Conservation (phyloP, 2,888 invertebrate species). For the Cynaeus angustus region DNA sequence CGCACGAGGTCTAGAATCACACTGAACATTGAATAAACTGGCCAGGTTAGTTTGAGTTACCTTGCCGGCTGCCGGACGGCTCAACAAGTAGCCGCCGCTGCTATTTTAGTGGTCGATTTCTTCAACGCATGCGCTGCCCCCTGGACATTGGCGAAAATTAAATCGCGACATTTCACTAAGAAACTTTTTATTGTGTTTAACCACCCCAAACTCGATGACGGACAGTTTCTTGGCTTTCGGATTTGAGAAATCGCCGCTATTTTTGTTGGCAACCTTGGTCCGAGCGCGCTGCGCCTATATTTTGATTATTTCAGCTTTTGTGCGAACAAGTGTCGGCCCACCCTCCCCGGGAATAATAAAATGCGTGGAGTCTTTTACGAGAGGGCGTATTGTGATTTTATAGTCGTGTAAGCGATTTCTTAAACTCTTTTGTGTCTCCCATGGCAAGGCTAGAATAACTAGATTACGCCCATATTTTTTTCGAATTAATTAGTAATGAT, state of each 20-base stretch:
- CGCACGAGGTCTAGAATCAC: slow-evolving; percentile 66
- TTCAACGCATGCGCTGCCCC: slow-evolving; percentile 66
- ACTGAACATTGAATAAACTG: slow-evolving; percentile 64
- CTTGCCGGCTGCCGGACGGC: slow-evolving; percentile 66
- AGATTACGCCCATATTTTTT: slow-evolving; percentile 11
- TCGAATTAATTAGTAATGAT: slow-evolving; percentile 16
- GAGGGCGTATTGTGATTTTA: slow-evolving; percentile 12
- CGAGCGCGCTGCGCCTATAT: slow-evolving; percentile 1
- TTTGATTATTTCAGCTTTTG: slow-evolving; percentile 10
- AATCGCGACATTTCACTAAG: slow-evolving; percentile 26
- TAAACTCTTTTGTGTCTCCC: slow-evolving; percentile 1
- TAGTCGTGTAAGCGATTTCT: neutral
- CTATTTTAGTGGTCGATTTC: slow-evolving; percentile 64
- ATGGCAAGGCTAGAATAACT: slow-evolving; percentile 2
- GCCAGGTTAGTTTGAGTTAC: slow-evolving; percentile 62
- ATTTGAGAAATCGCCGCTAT: no score
- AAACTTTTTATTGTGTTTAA: slow-evolving; percentile 8
- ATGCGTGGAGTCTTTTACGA: neutral
- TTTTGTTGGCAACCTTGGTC: no score
- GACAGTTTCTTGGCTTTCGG: no score
- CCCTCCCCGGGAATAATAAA: slow-evolving; percentile 17
- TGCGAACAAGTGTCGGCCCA: slow-evolving; percentile 19
- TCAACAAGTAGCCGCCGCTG: slow-evolving; percentile 67
- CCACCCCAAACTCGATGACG: no score
- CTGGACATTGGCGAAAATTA: slow-evolving; percentile 48